Base-by-base conservation (phyloP, 2,113 vertebrate species). In the Prietella phreatophila region DNA sequence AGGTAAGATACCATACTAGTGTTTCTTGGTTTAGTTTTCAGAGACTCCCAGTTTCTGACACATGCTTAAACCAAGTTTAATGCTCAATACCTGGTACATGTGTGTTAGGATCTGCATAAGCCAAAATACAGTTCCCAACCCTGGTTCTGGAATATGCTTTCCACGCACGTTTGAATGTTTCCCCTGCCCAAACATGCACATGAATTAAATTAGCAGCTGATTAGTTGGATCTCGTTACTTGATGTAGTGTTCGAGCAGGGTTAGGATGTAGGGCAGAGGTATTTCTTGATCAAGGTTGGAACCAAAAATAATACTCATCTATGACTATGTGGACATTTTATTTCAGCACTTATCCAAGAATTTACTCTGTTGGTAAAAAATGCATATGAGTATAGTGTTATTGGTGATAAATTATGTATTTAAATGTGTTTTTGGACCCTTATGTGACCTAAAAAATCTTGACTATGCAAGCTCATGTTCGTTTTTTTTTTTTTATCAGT, bases 1-100 rank as follows among this genome's bases (percentile, higher is more conserved):
- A 97, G 97, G 97, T 98, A 61, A 92, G 94, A 75, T 39, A 2
- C 36, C 19, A 10, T 30, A 9, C 0, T 20, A 19, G 42, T 47
- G 39, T 50, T 27, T 42, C 9, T 42, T 42, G 22, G 14, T 19
- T 36, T 69, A 19, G 14, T 17, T 69, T 69, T n/a, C n/a, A n/a
- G n/a, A n/a, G n/a, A n/a, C n/a, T 20, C 36, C 17, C 19, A 22
- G 71, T 8, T 42, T 73, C 71, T 73, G 36, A 22, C 71, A 73
- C 19, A 20, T 39, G 36, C 11, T 69, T 69, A 65, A 65, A 56
- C 55, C 55, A 56, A 56, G 55, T 17, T 56, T 71, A 36, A 39
- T 75, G 6, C 17, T 10, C 2, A 42, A 42, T 75, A 71, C 0
- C 30, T 71, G 20, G 36, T 39, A 75, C 19, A 3, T 9, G 19